Evolutionary conservation across 2,888 invertebrate species (phyloP), one percentile per base, ranked within the genome.

Genomic region (Lasius platythorax): DNA sequence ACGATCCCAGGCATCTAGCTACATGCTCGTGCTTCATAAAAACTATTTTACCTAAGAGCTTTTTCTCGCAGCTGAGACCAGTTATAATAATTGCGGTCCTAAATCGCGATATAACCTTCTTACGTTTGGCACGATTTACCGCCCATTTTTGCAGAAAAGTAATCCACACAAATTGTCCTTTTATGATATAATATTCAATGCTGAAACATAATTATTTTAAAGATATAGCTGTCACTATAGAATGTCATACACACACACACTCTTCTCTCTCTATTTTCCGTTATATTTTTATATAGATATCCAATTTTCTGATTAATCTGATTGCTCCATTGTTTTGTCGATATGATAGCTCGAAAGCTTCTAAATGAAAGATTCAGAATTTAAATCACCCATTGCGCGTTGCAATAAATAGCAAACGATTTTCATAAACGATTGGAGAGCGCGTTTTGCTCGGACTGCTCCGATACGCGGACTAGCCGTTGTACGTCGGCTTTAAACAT

Each of bases 11-110:
- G 53, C 67, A 58, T 76, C 33, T 56, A 15, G 58, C 46, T 28
- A 72, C 33, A 28, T 79, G 40, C 82, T 85, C 84, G 68, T 83
- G 78, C 79, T 83, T 83, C 50, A 82, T 79, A 63, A 83, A 83
- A 83, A 74, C 67, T 64, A 75, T 37, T 63, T 64, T 74, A 78
- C 30, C 46, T 64, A 81, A 73, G 64, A 43, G 63, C 43, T 81
- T 43, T 53, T 53, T 63, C 67, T 72, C 68, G 37, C 81, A 84
- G 82, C 82, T 84, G 83, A 30, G 67, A 83, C 83, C 61, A 56
- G 61, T 88, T 84, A 70, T 83, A 70, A 81, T 82, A 74, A 85
- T 85, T 83, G 56, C 56, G 33, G 53, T 18, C 30, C 58, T 56
- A 58, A 30, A 72, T 40, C 23, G 12, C 43, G 30, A 58, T 30